These are phyloP conservation scores for Panagrolaimus sp. DNA, from an alignment of 1,140 invertebrate species.

Conservation along the genomic window DNA sequence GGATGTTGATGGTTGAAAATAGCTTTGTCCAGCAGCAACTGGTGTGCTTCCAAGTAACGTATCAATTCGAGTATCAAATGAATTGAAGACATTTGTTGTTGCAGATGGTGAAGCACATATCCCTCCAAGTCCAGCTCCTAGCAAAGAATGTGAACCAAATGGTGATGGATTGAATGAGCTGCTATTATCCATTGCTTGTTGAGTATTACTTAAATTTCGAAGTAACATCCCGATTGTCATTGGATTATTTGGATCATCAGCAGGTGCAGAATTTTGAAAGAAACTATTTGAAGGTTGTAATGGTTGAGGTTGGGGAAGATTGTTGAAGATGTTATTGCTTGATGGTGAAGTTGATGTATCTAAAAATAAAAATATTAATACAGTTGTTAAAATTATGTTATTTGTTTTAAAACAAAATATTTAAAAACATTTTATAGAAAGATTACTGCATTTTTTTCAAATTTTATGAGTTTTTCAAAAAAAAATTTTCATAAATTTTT, in stretches of 20 bases:
- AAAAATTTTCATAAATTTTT: no score
- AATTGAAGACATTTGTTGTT: background rate
- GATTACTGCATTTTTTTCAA: no score
- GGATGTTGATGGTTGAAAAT: background rate
- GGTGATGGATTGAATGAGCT: background rate
- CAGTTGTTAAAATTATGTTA: no score
- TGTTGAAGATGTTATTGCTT: background rate
- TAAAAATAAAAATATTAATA: no score
- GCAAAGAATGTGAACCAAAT: background rate
- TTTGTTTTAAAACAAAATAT: no score
- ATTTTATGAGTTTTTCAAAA: no score
- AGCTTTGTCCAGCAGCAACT: background rate
- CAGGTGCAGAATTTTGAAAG: background rate
- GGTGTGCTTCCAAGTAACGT: background rate
- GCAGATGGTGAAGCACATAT: background rate
- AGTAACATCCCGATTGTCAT: background rate
- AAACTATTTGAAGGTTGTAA: background rate
- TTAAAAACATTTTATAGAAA: no score
- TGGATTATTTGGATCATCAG: background rate
- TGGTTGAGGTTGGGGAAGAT: background rate
- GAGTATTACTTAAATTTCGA: constrained; percentile 1
- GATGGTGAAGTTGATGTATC: background rate
- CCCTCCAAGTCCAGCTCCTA: background rate
- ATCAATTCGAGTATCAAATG: background rate
- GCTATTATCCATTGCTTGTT: no score